Base-by-base conservation (phyloP, 2,113 vertebrate genomes). In the Burhinus bistriatus region DNA sequence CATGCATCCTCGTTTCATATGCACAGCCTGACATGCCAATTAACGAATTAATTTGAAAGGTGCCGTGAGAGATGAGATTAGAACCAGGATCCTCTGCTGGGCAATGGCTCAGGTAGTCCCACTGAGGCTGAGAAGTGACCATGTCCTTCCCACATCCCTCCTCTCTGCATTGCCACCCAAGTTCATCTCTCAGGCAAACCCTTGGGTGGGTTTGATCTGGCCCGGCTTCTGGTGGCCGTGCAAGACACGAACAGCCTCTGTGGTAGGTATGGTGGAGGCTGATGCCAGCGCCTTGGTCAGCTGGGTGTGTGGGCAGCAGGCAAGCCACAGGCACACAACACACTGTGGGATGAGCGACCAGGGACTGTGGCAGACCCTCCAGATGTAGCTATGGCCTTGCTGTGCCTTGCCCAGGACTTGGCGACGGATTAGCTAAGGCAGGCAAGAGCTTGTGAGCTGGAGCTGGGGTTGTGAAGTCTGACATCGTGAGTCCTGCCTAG, bases 1-100 rank as follows among this genome's bases (percentile, higher is more conserved):
- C 87, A 38, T 11, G 62, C 94, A 65, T 82, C 94, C 95, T 97
- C 25, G 20, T 47, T 93, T 95, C 47, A 1, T 22, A 2, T 7
- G 87, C 86, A 0, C 83, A 22, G 76, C 85, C 92, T 65, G 77
- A 59, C 57, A 5, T 5, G 78, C 47, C 85, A 96, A 97, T 97
- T 97, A 96, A 72, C 62, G 25, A 82, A 92, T 93, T 96, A 89
- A 87, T 85, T 66, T 3, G 70, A 51, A 26, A 73, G 88, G 77
- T 88, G 71, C 62, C 21, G 47, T 0, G 44, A 62, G 92, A 58
- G 71, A 29, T 21, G 83, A 89, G 77, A 54, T 36, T n/a, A 21
- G 81, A 76, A 3, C 26, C 5, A 0, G 62, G 9, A 5, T 38
- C 20, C 62, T 82, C 23, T 40, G 1, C 15, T 5, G 83, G 65